Evolutionary conservation across 2,113 vertebrate species (phyloP).

Genomic region (Otus sunia): DNA sequence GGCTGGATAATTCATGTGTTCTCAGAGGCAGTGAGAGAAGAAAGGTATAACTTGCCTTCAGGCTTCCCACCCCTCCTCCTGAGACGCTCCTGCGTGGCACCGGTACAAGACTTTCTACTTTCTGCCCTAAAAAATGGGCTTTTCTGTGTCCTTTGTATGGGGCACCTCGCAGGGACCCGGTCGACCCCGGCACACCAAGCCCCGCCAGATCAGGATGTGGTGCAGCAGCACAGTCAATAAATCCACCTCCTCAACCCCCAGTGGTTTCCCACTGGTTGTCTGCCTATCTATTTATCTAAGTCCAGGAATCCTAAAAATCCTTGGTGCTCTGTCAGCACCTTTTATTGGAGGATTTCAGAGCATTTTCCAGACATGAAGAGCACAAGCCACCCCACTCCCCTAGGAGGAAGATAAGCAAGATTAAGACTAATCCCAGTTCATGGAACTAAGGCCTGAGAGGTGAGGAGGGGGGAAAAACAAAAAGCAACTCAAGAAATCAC

Average conservation of each 20-base stretch:
- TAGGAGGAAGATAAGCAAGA: not conserved
- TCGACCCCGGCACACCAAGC: fast-evolving
- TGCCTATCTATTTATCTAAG: not conserved
- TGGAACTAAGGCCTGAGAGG: not conserved
- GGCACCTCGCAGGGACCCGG: not conserved
- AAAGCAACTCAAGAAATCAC: not conserved
- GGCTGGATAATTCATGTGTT: constrained; percentile 32
- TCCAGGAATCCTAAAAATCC: not conserved
- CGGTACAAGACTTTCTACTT: not conserved
- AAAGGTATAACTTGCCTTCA: constrained; percentile 36
- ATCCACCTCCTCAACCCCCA: not conserved
- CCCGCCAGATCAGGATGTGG: not conserved
- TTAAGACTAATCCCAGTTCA: constrained; percentile 12
- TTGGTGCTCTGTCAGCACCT: constrained; percentile 8
- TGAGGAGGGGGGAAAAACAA: not conserved
- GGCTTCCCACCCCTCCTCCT: not conserved
- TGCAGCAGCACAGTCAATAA: fast-evolving
- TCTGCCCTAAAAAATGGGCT: not conserved
- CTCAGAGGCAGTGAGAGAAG: not conserved
- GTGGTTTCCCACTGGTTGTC: not conserved
- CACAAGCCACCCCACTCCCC: not conserved
- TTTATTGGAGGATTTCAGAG: not conserved
- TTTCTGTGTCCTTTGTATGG: not conserved
- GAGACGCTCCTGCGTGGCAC: not conserved
- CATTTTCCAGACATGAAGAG: not conserved